Percentiles rank a stretch among this genome's conserved stretches.
Evolutionary conservation across 2,888 invertebrate genomes (phyloP).

Genomic region (Slavum lentiscoides): DNA sequence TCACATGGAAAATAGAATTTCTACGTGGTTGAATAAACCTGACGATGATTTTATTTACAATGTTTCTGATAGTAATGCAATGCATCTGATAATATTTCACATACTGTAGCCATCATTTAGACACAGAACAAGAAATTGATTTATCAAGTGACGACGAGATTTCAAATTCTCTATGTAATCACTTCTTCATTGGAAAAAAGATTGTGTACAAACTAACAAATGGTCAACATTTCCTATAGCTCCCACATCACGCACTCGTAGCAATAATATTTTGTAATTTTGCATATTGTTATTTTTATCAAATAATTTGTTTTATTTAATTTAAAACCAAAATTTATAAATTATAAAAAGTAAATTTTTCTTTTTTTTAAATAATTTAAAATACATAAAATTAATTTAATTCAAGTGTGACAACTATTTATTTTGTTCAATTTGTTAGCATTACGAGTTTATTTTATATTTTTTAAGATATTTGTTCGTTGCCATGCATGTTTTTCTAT

Average conservation of each 20-base stretch:
- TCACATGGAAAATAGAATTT: neutral
- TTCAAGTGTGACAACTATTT: neutral
- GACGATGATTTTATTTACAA: too few relatives aligned
- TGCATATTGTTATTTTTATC: neutral
- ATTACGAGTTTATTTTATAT: neutral
- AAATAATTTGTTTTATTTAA: conserved; percentile 1
- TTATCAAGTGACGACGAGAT: too few relatives aligned
- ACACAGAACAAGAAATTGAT: too few relatives aligned
- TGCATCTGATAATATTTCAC: too few relatives aligned
- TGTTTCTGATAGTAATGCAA: too few relatives aligned
- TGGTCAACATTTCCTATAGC: too few relatives aligned
- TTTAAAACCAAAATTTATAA: neutral
- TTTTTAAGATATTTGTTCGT: neutral
- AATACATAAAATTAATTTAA: neutral
- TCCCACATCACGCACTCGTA: too few relatives aligned
- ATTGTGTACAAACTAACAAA: too few relatives aligned
- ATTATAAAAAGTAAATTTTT: neutral
- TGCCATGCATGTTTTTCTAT: neutral
- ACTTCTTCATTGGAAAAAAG: too few relatives aligned
- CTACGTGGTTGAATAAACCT: too few relatives aligned
- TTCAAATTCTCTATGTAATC: too few relatives aligned
- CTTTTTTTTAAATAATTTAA: neutral
- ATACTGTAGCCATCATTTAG: too few relatives aligned
- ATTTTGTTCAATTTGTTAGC: neutral
- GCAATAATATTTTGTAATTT: neutral